Conservation (phyloP, 2,113 vertebrate species). For the Brachyhypopomus gauderio region DNA sequence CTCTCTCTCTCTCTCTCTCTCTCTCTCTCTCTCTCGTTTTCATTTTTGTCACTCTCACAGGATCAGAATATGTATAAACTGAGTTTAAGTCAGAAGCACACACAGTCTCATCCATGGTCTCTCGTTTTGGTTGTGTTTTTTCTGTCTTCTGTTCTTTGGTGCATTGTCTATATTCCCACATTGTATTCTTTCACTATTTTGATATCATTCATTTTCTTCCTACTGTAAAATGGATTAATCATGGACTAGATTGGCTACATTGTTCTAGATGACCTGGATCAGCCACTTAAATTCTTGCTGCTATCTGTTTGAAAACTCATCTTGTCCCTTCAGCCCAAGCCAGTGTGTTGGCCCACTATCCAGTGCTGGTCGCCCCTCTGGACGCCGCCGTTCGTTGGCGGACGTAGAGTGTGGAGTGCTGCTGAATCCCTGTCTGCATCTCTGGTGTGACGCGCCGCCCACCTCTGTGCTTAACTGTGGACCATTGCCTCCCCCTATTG, state of each 20-base stretch:
- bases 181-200: too few species aligned
- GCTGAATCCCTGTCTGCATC: neutral
- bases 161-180: too few species aligned
- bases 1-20: neutral
- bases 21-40: neutral
- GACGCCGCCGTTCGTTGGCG: neutral
- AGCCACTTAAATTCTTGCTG: too few species aligned
- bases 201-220: too few species aligned
- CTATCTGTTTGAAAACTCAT: too few species aligned
- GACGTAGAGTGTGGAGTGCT: neutral
- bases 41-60: neutral
- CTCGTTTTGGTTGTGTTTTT: too few species aligned
- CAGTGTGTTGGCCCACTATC: neutral
- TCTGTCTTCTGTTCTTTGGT: too few species aligned
- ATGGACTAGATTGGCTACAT: too few species aligned
- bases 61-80: neutral
- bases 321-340: too few species aligned
- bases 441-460: neutral
- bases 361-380: neutral
- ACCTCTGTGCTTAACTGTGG: constrained; percentile 46
- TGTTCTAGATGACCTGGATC: too few species aligned
- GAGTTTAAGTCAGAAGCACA: neutral
- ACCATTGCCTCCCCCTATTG: constrained; percentile 76
- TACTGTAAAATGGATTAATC: too few species aligned
- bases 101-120: too few species aligned